These are phyloP conservation scores for Ommatoiulus sabulosus DNA, from an alignment of 2,888 invertebrate species.

Conservation along the genomic window DNA sequence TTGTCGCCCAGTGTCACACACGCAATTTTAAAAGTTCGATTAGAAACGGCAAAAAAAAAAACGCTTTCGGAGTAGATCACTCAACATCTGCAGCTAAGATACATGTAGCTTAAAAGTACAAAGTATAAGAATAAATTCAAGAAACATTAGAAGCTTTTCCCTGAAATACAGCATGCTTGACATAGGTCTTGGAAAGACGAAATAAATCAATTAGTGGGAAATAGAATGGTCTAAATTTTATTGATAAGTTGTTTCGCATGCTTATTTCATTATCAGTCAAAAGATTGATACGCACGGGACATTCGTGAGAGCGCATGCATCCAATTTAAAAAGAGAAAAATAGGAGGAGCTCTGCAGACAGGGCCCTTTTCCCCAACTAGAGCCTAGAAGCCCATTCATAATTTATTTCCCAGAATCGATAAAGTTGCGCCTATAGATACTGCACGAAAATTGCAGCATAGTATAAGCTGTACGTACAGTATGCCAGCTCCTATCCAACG, in stretches of 20 bases:
- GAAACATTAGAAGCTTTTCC: not conserved
- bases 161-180: not conserved
- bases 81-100: not conserved
- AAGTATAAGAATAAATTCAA: not conserved
- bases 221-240: not conserved
- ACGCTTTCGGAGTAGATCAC: not conserved
- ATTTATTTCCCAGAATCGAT: conserved; percentile 35
- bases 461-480: not conserved
- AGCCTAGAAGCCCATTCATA: conserved; percentile 25
- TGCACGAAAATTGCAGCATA: conserved; percentile 1
- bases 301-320: not conserved
- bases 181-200: not conserved
- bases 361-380: not conserved
- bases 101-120: not conserved
- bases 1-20: not conserved
- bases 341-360: not conserved
- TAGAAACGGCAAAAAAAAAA: not conserved
- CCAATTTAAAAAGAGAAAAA: not conserved
- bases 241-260: not conserved
- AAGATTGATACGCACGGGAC: not conserved
- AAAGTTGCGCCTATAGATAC: conserved; percentile 24
- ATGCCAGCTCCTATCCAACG: not conserved
- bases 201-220: not conserved
- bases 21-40: not conserved
- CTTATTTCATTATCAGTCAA: not conserved